Percentiles rank a stretch among this genome's conserved stretches.
Conservation (phyloP, 2,113 vertebrate species). For the Antennarius striatus region DNA sequence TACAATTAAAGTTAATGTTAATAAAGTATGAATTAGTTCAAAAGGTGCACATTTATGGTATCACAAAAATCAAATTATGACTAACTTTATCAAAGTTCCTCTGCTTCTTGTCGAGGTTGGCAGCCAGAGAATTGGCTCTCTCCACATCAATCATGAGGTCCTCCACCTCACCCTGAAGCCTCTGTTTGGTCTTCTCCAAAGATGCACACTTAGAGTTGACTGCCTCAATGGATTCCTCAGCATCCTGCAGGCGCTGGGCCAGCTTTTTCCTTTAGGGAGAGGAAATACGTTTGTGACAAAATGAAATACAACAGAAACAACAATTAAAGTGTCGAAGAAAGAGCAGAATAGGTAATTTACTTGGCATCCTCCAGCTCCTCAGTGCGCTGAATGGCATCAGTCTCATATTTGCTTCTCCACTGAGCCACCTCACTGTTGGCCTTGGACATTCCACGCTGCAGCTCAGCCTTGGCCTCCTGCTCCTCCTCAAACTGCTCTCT, state of each 20-base stretch:
- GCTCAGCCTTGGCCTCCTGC: slow-evolving; percentile 84
- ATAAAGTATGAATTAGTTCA: no score
- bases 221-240: no score
- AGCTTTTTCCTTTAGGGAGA: no score
- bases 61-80: neutral
- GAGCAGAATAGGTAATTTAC: slow-evolving; percentile 51
- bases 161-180: slow-evolving; percentile 76
- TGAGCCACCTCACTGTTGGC: slow-evolving; percentile 87
- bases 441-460: slow-evolving; percentile 86
- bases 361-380: slow-evolving; percentile 88
- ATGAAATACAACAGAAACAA: no score
- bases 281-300: no score
- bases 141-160: slow-evolving; percentile 80
- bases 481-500: slow-evolving; percentile 87
- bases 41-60: neutral
- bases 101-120: slow-evolving; percentile 70
- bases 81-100: slow-evolving; percentile 76
- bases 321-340: no score
- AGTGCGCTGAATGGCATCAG: slow-evolving; percentile 85
- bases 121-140: slow-evolving; percentile 71
- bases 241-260: no score
- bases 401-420: slow-evolving; percentile 88
- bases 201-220: slow-evolving; percentile 7
- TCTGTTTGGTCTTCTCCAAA: slow-evolving; percentile 79
- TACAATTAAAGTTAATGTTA: slow-evolving; percentile 64